phyloP scores from a whole-genome alignment of 2,797 vertebrate genomes.

The Eulemur albifrons region DNA sequence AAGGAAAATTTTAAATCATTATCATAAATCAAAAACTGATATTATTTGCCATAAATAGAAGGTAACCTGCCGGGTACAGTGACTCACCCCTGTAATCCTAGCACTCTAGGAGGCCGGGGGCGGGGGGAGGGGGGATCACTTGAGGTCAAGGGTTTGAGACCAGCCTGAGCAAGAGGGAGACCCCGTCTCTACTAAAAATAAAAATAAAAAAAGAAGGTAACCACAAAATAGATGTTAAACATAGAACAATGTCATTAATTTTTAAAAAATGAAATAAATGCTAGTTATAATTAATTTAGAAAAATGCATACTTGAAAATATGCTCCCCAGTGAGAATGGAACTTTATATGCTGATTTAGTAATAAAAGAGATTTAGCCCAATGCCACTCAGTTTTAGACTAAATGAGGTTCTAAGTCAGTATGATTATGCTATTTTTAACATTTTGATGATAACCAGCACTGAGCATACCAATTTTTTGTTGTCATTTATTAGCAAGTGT shows the following conservation, averaged over 20 bases:
- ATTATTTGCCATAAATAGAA: background rate
- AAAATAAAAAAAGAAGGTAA: background rate
- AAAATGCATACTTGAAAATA: background rate
- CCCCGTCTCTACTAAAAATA: too few species aligned
- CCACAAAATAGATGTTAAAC: conserved; percentile 15
- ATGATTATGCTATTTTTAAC: background rate
- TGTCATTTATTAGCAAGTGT: background rate
- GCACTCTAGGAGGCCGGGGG: too few species aligned
- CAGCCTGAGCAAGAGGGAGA: too few species aligned
- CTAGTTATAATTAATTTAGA: background rate
- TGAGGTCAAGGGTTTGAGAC: too few species aligned
- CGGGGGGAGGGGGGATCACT: too few species aligned
- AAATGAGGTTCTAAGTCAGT: background rate
- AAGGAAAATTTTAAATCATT: background rate
- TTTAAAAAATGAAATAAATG: background rate
- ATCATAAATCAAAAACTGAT: background rate
- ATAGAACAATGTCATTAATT: background rate
- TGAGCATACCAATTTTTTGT: background rate
- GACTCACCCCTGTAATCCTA: too few species aligned
- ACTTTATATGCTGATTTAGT: background rate
- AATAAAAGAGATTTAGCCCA: background rate
- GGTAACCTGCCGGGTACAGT: too few species aligned
- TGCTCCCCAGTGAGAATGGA: background rate
- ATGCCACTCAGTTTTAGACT: background rate
- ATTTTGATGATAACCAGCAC: background rate